A percentile compares a stretch with the other conserved stretches of the same genome.
These are phyloP conservation scores for Mastacembelus armatus DNA, from an alignment of 2,797 vertebrate genomes.

Conservation along the genomic window DNA sequence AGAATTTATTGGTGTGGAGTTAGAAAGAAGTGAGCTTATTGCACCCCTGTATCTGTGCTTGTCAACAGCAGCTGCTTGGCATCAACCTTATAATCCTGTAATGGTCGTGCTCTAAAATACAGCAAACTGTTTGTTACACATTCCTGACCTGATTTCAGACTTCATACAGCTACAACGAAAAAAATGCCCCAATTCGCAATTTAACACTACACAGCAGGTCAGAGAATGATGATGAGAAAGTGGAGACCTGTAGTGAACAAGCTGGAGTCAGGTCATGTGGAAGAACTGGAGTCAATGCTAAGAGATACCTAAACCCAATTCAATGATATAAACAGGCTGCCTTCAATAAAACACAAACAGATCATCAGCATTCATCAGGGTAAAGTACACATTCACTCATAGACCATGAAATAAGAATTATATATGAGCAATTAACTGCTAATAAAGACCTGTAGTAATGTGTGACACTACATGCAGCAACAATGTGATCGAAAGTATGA, in stretches of 20 bases:
- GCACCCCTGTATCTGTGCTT: too few species aligned
- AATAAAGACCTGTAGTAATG: not conserved
- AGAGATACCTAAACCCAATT: not conserved
- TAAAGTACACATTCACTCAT: not conserved
- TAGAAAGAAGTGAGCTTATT: too few species aligned
- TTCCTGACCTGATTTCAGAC: too few species aligned
- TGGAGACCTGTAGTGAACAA: not conserved
- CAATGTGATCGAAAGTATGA: too few species aligned
- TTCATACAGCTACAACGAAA: too few species aligned
- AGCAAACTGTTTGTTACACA: too few species aligned
- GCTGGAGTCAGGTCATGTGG: not conserved
- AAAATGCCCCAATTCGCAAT: not conserved
- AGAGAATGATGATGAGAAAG: not conserved
- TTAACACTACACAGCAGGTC: not conserved
- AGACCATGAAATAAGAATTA: not conserved
- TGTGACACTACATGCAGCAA: not conserved
- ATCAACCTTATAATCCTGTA: too few species aligned
- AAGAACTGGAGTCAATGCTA: not conserved
- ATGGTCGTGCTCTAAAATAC: too few species aligned
- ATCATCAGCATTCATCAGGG: constrained; percentile 1
- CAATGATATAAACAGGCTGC: constrained; percentile 2
- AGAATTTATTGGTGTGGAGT: too few species aligned
- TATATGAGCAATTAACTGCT: too few species aligned
- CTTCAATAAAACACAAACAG: not conserved
- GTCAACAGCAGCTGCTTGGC: too few species aligned